Conservation (phyloP, 1,140 invertebrate species). For the Bombus polaris region DNA sequence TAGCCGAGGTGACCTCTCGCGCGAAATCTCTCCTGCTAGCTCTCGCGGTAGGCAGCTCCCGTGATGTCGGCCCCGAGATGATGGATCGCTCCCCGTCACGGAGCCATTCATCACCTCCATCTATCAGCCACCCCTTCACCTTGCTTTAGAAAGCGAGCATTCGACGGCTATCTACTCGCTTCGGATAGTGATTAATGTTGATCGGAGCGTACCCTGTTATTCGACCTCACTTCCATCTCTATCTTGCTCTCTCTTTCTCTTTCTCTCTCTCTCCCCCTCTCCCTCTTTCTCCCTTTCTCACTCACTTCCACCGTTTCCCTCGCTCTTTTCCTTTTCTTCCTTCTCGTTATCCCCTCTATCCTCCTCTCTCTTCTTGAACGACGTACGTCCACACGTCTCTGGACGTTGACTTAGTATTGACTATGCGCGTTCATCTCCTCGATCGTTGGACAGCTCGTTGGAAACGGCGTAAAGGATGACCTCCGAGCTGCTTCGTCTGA, state of each 20-base stretch:
- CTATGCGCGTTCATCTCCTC: constrained; percentile 65
- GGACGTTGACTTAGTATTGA: constrained; percentile 67
- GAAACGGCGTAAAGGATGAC: constrained; percentile 61
- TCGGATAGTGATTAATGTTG: constrained; percentile 82
- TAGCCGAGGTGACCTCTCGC: constrained; percentile 80
- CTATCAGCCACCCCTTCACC: constrained; percentile 81
- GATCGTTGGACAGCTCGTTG: constrained; percentile 64
- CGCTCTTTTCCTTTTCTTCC: constrained; percentile 10
- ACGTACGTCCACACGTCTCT: constrained; percentile 60
- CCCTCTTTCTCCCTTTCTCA: not conserved
- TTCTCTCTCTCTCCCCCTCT: constrained; percentile 8
- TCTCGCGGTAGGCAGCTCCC: constrained; percentile 77
- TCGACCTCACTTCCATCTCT: constrained; percentile 78
- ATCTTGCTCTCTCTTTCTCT: constrained; percentile 13
- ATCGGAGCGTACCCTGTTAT: constrained; percentile 79
- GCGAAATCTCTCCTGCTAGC: constrained; percentile 79
- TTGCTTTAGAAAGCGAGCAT: constrained; percentile 80
- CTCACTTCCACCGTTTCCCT: not conserved
- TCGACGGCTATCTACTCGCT: constrained; percentile 81
- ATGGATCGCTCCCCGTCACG: constrained; percentile 81
- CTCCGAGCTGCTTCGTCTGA: constrained; percentile 23
- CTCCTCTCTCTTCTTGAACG: constrained; percentile 27
- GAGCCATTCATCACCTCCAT: constrained; percentile 82
- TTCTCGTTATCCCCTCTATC: not conserved
- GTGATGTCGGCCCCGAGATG: constrained; percentile 80